A percentile compares a stretch with the other conserved stretches of the same genome.
Conservation (phyloP, 1,140 invertebrate genomes). For the Trachymyrmex septentrionalis region DNA sequence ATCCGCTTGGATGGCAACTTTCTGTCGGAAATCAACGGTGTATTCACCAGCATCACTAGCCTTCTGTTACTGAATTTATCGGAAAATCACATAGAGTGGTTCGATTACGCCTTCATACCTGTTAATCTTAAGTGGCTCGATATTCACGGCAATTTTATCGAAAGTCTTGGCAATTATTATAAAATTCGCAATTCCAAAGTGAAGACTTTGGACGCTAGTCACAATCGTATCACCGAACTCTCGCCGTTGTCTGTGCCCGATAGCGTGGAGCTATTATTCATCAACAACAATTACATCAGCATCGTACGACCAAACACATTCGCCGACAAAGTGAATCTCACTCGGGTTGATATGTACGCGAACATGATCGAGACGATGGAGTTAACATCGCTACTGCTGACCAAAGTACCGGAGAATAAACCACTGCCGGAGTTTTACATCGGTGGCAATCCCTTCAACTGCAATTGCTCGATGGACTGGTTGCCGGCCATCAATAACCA, state of each 20-base stretch:
- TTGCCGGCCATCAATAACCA: conserved; percentile 94
- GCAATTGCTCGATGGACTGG: conserved; percentile 97
- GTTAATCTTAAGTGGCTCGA: conserved; percentile 96
- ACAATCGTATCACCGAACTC: conserved; percentile 94
- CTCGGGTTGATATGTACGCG: conserved; percentile 95
- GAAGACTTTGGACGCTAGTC: conserved; percentile 94
- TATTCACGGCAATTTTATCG: conserved; percentile 95
- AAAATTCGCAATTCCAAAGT: conserved; percentile 90
- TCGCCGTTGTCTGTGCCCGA: conserved; percentile 94
- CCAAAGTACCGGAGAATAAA: conserved; percentile 90
- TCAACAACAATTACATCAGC: conserved; percentile 95
- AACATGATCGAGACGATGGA: conserved; percentile 94
- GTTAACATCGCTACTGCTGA: conserved; percentile 92
- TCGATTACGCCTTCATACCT: conserved; percentile 96
- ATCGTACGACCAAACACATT: conserved; percentile 94
- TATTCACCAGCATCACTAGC: conserved; percentile 93
- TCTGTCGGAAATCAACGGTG: conserved; percentile 94
- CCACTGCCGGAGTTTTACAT: conserved; percentile 94
- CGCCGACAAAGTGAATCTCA: conserved; percentile 93
- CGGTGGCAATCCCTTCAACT: conserved; percentile 96
- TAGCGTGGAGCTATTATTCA: conserved; percentile 94
- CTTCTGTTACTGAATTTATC: conserved; percentile 96
- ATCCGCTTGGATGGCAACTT: conserved; percentile 95
- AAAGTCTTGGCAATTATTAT: conserved; percentile 94
- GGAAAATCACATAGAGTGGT: conserved; percentile 96